Conservation (phyloP, 2,888 invertebrate genomes). For the Temnothorax ravouxi region DNA sequence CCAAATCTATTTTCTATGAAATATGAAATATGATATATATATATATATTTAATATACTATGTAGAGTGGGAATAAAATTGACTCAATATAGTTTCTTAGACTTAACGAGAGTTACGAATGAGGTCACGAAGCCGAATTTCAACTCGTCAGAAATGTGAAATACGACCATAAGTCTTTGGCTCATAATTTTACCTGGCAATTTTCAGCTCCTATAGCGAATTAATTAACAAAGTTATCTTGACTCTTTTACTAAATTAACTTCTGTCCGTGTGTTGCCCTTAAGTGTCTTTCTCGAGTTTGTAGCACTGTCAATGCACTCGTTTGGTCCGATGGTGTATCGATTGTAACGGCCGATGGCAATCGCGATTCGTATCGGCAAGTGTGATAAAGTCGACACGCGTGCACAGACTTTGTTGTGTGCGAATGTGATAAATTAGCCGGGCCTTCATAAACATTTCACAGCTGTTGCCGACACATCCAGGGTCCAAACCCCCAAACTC, state of each 20-base stretch:
- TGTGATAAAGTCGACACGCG: constrained; percentile 74
- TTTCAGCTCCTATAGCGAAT: background rate
- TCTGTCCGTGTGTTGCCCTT: background rate
- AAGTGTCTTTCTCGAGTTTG: constrained; percentile 59
- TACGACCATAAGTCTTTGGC: constrained; percentile 24
- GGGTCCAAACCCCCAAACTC: constrained; percentile 57
- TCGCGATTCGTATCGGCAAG: constrained; percentile 58
- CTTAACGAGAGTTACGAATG: background rate
- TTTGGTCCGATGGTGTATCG: constrained; percentile 67
- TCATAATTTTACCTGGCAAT: constrained; percentile 20
- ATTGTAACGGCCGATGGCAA: constrained; percentile 58
- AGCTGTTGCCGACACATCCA: constrained; percentile 84
- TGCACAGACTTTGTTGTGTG: constrained; percentile 59
- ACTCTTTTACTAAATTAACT: constrained; percentile 17
- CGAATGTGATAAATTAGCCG: constrained; percentile 84
- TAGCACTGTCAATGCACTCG: constrained; percentile 39
- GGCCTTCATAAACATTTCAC: constrained; percentile 86
- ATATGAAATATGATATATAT: background rate
- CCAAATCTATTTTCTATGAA: too few relatives aligned
- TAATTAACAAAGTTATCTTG: constrained; percentile 33
- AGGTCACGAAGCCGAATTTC: background rate
- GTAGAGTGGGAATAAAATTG: background rate
- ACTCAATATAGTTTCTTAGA: constrained; percentile 2
- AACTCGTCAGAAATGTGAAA: constrained; percentile 36
- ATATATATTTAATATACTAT: background rate